These are phyloP conservation scores for Cassiopea xamachana DNA, from an alignment of 30 jellyfish, hydroid and myxozoan genomes.

Conservation along the genomic window DNA sequence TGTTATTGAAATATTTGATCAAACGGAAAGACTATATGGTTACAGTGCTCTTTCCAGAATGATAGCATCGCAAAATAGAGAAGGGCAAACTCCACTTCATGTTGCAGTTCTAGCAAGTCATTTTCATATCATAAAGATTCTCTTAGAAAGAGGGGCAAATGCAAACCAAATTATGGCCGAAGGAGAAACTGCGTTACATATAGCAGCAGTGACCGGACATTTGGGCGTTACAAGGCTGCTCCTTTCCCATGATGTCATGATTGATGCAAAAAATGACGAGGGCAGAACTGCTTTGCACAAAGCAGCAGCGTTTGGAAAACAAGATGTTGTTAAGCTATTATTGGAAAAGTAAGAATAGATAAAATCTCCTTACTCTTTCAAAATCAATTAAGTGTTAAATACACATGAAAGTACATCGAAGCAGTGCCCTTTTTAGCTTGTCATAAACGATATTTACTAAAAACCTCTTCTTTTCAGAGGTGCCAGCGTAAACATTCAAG, in stretches of 20 bases:
- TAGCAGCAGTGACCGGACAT: conserved; percentile 92
- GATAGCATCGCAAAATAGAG: conserved; percentile 75
- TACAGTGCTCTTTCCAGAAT: conserved; percentile 59
- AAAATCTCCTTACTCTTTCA: neutral
- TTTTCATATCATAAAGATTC: conserved; percentile 65
- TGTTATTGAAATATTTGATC: conserved; percentile 59
- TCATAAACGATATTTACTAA: neutral
- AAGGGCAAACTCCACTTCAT: conserved; percentile 89
- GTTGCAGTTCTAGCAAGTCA: conserved; percentile 89
- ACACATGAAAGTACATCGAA: no score
- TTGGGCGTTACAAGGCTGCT: conserved; percentile 71
- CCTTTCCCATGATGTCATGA: conserved; percentile 72
- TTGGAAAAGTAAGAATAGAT: conserved; percentile 59
- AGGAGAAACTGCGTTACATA: conserved; percentile 83
- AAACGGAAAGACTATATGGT: conserved; percentile 64
- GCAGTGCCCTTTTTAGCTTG: neutral
- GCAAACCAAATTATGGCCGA: conserved; percentile 84
- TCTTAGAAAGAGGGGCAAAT: conserved; percentile 88
- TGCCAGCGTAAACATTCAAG: conserved; percentile 79
- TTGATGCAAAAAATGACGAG: conserved; percentile 77
- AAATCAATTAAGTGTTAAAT: no score
- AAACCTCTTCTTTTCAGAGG: conserved; percentile 17
- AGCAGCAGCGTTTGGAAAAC: conserved; percentile 84
- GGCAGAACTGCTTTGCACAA: conserved; percentile 93
- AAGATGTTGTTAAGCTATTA: conserved; percentile 61